These are phyloP conservation scores for Pteronotus mesoamericanus DNA, from an alignment of 2,797 vertebrate species.

Conservation along the genomic window DNA sequence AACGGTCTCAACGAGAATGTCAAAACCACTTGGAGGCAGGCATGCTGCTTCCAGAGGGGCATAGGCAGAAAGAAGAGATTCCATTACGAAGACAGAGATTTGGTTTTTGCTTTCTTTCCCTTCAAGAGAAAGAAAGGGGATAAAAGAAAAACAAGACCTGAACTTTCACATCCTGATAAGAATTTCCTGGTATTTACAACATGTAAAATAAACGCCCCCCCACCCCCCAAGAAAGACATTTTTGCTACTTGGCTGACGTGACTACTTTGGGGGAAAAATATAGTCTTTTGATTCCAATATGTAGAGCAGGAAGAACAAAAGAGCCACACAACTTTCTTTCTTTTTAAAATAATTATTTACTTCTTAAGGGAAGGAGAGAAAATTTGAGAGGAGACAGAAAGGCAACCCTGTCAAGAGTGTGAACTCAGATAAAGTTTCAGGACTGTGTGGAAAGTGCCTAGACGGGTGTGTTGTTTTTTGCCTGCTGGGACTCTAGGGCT, in stretches of 20 bases:
- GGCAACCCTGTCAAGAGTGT: not conserved
- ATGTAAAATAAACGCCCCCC: slow-evolving; percentile 24
- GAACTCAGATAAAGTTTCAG: not conserved
- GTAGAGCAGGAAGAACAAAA: slow-evolving; percentile 51
- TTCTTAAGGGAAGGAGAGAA: slow-evolving; percentile 9
- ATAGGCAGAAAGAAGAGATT: not conserved
- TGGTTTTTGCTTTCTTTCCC: slow-evolving; percentile 30
- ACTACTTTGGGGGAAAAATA: not conserved
- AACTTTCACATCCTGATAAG: slow-evolving; percentile 61
- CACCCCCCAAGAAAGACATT: not conserved
- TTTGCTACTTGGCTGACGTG: slow-evolving; percentile 15
- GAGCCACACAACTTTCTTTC: slow-evolving; percentile 18
- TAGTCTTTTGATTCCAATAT: slow-evolving; percentile 1
- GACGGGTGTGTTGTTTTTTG: not conserved
- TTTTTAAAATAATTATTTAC: slow-evolving; percentile 51
- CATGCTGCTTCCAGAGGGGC: not conserved
- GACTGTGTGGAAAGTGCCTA: not conserved
- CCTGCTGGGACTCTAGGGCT: not conserved
- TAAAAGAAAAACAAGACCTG: slow-evolving; percentile 54
- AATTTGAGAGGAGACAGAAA: slow-evolving; percentile 39
- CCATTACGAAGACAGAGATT: not conserved
- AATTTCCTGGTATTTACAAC: slow-evolving; percentile 66
- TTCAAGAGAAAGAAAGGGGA: slow-evolving; percentile 42
- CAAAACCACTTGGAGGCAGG: not conserved
- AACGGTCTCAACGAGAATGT: not conserved